Evolutionary conservation across 2,113 vertebrate species (phyloP), one percentile per base, ranked within the genome.

Genomic region (Athene cunicularia): DNA sequence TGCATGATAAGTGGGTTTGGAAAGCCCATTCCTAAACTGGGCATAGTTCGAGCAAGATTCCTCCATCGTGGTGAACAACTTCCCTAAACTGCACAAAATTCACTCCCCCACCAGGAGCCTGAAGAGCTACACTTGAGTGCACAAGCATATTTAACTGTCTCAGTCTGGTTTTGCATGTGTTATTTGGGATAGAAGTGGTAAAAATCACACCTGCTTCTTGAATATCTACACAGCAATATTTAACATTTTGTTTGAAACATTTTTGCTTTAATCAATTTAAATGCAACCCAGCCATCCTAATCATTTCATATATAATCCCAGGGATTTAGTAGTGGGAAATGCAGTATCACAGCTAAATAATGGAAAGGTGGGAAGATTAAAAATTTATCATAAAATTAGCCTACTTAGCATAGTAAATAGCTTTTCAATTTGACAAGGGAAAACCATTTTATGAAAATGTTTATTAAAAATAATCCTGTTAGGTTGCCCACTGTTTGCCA

Each of bases 241-340:
- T 88, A 88, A 70, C 39, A 53, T 56, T 88, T 75, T 23, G 74
- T 68, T 82, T 35, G 49, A 91, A 93, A 86, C 8, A 39, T 41
- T 86, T 93, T 43, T 66, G 35, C 28, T 95, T 92, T 59, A 86
- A 95, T 95, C 90, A 52, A 92, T 93, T 95, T 85, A 88, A 97
- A 95, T 41, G n/a, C 67, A 90, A 50, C 33, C 22, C 73, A 94
- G 71, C 5, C 30, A 47, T 68, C 27, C 52, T 90, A n/a, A 12
- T 58, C 73, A 63, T 87, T 94, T 56, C 30, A 50, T 9, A 41
- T 27, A 39, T 76, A 93, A 96, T 80, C 59, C 80, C 28, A 24
- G 21, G 64, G 64, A 93, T 94, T 92, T 87, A 89, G 53, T 35
- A 64, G 60, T 22, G 17, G 8, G 28, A 93, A 94, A 37, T 35